Percentiles rank a stretch among this genome's conserved stretches.
These are phyloP conservation scores for Archilochus colubris DNA, from an alignment of 2,113 vertebrate genomes.

Conservation along the genomic window DNA sequence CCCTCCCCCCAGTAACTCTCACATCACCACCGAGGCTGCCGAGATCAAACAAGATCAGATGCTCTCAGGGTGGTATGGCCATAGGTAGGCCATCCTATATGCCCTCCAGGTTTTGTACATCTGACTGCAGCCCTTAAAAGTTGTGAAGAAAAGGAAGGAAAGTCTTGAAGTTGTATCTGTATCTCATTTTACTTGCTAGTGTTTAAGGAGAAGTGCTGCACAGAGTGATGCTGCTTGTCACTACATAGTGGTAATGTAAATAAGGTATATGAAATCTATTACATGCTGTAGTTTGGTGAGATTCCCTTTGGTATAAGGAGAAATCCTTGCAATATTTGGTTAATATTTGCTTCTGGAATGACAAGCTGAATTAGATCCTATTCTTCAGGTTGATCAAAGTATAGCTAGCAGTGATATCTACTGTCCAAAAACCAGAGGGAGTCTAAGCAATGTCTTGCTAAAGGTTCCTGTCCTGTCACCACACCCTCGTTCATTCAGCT, in stretches of 20 bases:
- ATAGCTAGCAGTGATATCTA: background rate
- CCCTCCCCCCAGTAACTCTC: too few relatives aligned
- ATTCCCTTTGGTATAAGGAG: background rate
- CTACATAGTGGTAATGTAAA: background rate
- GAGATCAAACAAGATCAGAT: background rate
- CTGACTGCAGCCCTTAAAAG: background rate
- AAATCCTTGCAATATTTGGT: background rate
- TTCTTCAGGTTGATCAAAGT: background rate
- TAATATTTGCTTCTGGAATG: background rate
- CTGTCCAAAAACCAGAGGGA: background rate
- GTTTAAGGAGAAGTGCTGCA: background rate
- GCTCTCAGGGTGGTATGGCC: background rate
- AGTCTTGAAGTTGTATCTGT: background rate
- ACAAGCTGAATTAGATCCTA: background rate
- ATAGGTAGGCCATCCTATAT: background rate
- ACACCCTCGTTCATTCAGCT: background rate
- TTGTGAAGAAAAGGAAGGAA: background rate
- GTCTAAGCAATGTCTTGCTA: background rate
- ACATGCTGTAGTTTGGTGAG: background rate
- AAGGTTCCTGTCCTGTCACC: background rate
- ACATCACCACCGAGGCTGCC: too few relatives aligned
- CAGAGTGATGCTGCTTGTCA: background rate
- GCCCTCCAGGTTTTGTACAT: background rate
- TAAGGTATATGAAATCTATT: background rate
- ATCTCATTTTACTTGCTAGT: background rate